Percentiles rank a stretch among this genome's conserved stretches.
Conservation (phyloP, 2,113 vertebrate species). For the Sterrhoptilus dennistouni region DNA sequence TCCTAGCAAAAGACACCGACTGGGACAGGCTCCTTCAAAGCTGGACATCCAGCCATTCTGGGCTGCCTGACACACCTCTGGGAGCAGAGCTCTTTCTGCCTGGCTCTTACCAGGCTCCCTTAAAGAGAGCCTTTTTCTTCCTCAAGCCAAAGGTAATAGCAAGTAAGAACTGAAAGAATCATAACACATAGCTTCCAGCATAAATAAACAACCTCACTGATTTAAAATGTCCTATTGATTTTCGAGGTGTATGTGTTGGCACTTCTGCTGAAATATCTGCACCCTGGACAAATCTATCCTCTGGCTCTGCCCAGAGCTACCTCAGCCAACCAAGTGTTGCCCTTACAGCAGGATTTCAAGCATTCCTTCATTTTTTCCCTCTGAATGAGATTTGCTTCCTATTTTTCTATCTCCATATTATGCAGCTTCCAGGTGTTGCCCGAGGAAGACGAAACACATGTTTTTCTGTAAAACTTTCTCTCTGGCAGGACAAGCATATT, state of each 20-base stretch:
- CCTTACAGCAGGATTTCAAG: background rate
- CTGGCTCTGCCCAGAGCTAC: background rate
- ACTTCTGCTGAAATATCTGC: background rate
- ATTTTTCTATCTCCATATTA: background rate
- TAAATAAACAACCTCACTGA: slow-evolving; percentile 4
- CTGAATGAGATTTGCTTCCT: background rate
- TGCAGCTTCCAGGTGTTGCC: background rate
- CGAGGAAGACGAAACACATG: background rate
- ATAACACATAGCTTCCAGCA: background rate
- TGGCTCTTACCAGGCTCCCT: background rate
- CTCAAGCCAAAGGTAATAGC: background rate
- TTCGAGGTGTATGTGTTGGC: background rate
- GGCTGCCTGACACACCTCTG: background rate
- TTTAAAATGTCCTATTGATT: background rate
- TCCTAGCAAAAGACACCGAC: background rate
- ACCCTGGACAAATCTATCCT: background rate
- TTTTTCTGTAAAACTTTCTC: background rate
- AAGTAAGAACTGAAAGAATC: background rate
- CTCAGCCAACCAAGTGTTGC: background rate
- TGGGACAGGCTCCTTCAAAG: background rate
- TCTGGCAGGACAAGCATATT: background rate
- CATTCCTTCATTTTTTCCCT: background rate
- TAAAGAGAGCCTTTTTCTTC: background rate
- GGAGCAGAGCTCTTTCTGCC: background rate
- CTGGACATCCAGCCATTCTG: background rate